Percentiles rank a stretch among this genome's conserved stretches.
These are phyloP conservation scores for Caenorhabditis japonica DNA, from an alignment of 2,888 invertebrate genomes.

Conservation along the genomic window DNA sequence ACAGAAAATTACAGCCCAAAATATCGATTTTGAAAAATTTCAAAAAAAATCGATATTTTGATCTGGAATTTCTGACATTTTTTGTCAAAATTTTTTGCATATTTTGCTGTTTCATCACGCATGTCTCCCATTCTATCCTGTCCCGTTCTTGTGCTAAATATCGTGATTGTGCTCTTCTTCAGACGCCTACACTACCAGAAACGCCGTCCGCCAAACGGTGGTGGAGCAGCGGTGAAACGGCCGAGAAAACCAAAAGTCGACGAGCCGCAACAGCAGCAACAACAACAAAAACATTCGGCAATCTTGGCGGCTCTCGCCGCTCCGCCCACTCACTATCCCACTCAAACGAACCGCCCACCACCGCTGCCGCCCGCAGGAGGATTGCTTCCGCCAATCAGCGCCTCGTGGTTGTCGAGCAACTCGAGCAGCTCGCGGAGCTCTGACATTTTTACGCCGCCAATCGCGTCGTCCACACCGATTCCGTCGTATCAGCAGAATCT, in stretches of 20 bases:
- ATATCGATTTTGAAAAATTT: too few relatives aligned
- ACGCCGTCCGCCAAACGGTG: background rate
- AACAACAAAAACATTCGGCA: background rate
- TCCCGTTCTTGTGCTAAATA: background rate
- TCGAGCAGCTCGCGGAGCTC: constrained; percentile 1
- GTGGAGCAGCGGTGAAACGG: background rate
- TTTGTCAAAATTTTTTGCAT: too few relatives aligned
- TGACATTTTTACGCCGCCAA: constrained; percentile 22
- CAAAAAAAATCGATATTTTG: too few relatives aligned
- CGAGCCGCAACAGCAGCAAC: too few relatives aligned
- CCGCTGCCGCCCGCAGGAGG: constrained; percentile 5
- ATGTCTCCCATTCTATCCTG: background rate
- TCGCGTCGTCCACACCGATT: constrained; percentile 13
- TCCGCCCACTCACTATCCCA: background rate
- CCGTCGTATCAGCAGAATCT: background rate
- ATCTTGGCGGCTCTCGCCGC: background rate
- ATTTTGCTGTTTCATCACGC: too few relatives aligned
- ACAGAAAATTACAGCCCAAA: too few relatives aligned
- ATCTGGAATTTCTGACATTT: too few relatives aligned
- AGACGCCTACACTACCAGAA: too few relatives aligned
- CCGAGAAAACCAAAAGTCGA: background rate
- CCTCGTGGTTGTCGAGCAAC: constrained; percentile 35
- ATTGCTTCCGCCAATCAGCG: constrained; percentile 32
- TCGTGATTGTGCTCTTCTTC: constrained; percentile 7
- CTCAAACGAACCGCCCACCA: background rate